Percentiles rank a stretch among this genome's conserved stretches.
These are phyloP conservation scores for Meloidogyne floridensis DNA, from an alignment of 1,140 invertebrate species.

Conservation along the genomic window DNA sequence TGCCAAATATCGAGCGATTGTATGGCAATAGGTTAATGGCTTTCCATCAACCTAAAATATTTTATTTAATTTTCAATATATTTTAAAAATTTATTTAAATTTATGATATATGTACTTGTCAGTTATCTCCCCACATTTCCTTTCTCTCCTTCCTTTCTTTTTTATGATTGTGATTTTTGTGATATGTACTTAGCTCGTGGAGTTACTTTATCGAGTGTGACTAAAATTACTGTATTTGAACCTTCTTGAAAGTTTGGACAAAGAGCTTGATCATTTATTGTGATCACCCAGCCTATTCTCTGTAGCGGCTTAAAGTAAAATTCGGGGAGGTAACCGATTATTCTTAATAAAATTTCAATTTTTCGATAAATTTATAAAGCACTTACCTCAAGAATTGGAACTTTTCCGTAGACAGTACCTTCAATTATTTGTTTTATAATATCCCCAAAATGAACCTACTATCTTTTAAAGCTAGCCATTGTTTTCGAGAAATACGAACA, in stretches of 20 bases:
- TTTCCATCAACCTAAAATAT: conserved; percentile 41
- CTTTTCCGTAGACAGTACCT: conserved; percentile 48
- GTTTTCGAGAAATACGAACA: conserved; percentile 17
- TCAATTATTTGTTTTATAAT: neutral
- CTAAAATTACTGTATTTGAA: too few species aligned
- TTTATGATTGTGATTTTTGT: too few species aligned
- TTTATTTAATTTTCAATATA: neutral
- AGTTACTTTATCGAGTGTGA: too few species aligned
- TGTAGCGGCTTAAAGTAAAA: too few species aligned
- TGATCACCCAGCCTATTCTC: too few species aligned
- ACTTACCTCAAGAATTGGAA: conserved; percentile 45
- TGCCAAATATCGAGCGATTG: conserved; percentile 51
- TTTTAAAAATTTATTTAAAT: neutral
- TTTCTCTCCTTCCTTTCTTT: too few species aligned
- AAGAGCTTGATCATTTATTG: too few species aligned
- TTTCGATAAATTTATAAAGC: conserved; percentile 14
- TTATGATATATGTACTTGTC: too few species aligned
- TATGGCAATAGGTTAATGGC: conserved; percentile 38
- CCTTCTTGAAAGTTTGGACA: too few species aligned
- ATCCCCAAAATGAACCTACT: neutral
- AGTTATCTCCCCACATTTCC: too few species aligned
- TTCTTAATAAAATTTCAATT: neutral
- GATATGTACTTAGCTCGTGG: too few species aligned
- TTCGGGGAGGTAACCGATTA: too few species aligned
- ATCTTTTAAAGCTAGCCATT: conserved; percentile 23